Conservation (phyloP, 2,888 invertebrate genomes). For the Lamellibrachia satsuma region DNA sequence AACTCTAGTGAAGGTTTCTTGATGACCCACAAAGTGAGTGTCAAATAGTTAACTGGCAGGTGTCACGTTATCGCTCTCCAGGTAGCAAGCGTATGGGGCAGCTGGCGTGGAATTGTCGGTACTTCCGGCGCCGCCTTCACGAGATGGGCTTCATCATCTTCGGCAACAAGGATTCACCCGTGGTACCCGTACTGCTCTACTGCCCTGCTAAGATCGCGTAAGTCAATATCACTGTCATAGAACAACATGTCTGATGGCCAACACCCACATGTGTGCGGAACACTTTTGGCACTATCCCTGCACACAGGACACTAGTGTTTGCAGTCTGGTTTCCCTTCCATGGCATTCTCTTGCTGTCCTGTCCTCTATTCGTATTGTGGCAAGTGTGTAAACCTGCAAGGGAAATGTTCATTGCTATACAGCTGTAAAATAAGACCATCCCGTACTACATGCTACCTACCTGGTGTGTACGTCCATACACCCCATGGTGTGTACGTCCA, state of each 20-base stretch:
- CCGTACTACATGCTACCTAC: neutral
- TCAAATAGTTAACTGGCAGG: too few relatives aligned
- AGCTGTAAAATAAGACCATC: neutral
- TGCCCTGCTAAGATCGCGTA: conserved; percentile 93
- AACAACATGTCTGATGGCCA: too few relatives aligned
- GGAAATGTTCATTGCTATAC: neutral
- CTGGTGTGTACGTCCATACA: too few relatives aligned
- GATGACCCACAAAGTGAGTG: too few relatives aligned
- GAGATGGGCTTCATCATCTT: conserved; percentile 91
- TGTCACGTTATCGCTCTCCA: conserved; percentile 20
- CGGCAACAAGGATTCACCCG: conserved; percentile 94
- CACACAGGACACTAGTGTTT: neutral
- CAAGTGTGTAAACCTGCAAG: neutral
- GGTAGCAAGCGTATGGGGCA: conserved; percentile 69
- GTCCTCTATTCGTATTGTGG: neutral
- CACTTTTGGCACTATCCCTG: neutral
- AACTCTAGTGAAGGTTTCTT: too few relatives aligned
- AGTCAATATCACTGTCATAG: conserved; percentile 59
- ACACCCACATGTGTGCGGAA: neutral
- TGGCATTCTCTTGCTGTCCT: neutral
- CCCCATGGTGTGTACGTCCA: too few relatives aligned
- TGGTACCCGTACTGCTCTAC: conserved; percentile 94
- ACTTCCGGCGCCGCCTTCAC: conserved; percentile 81
- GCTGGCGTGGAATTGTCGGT: conserved; percentile 82
- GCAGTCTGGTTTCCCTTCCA: neutral